A percentile compares a stretch with the other conserved stretches of the same genome.
phyloP scores from a whole-genome alignment of 2,113 vertebrate species.

The Telmatochromis brichardi region DNA sequence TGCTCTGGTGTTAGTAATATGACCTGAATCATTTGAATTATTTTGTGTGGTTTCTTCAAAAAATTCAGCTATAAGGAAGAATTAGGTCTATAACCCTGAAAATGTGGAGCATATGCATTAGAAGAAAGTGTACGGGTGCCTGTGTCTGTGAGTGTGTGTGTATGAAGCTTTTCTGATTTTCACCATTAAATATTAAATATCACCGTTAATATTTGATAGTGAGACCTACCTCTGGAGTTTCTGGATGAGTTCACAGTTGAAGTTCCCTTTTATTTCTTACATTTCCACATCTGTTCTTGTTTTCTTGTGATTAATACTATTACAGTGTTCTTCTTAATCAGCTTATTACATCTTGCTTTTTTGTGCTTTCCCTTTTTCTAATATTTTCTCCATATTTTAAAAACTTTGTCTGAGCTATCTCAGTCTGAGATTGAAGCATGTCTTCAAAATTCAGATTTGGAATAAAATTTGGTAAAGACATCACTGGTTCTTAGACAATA shows the following conservation, averaged over 20 bases:
- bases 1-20: not conserved
- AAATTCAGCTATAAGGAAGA: not conserved
- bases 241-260: not conserved
- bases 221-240: not conserved
- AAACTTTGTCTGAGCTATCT: not conserved
- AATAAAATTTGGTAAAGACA: not conserved
- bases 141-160: not conserved
- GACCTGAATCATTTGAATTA: not conserved
- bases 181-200: conserved; percentile 33
- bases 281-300: not conserved
- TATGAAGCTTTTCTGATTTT: conserved; percentile 16
- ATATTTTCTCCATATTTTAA: not conserved
- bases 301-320: not conserved
- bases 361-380: not conserved
- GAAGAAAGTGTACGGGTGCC: not conserved
- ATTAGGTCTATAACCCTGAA: not conserved
- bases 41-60: not conserved
- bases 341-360: not conserved
- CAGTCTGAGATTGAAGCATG: not conserved
- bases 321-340: not conserved
- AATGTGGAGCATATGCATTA: not conserved
- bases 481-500: not conserved
- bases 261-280: not conserved
- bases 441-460: not conserved
- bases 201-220: conserved; percentile 34